These are phyloP conservation scores for Lagodon rhomboides DNA, from an alignment of 2,797 vertebrate genomes.

Conservation along the genomic window DNA sequence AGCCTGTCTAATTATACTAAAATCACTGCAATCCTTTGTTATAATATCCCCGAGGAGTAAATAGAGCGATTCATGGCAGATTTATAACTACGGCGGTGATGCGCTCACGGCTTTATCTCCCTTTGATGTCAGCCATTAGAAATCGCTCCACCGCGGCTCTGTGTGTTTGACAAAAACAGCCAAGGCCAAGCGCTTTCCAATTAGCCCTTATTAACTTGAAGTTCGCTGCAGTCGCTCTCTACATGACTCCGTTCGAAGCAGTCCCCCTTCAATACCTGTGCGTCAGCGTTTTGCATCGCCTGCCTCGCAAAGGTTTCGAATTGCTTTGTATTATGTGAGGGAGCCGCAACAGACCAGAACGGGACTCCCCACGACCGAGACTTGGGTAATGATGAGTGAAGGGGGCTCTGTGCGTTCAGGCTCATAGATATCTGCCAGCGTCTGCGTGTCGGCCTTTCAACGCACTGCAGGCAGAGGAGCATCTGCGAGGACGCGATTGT, in stretches of 20 bases:
- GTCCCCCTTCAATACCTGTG: conserved; percentile 40
- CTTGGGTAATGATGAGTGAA: conserved; percentile 52
- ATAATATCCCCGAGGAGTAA: conserved; percentile 40
- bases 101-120: conserved; percentile 50
- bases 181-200: conserved; percentile 64
- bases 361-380: conserved; percentile 41
- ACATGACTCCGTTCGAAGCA: conserved; percentile 28
- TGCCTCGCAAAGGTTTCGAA: conserved; percentile 47
- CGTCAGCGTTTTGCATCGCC: conserved; percentile 66
- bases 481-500: conserved; percentile 59
- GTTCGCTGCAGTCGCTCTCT: conserved; percentile 58
- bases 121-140: conserved; percentile 58
- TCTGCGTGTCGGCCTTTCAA: conserved; percentile 15
- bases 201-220: conserved; percentile 59
- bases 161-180: conserved; percentile 51
- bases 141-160: conserved; percentile 53
- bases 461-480: conserved; percentile 26
- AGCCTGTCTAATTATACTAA: not conserved
- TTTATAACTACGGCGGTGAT: conserved; percentile 44
- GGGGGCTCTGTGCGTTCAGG: conserved; percentile 30
- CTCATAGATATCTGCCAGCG: conserved; percentile 29
- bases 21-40: conserved; percentile 1
- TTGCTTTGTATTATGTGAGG: conserved; percentile 47
- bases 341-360: conserved; percentile 27
- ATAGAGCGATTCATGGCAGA: conserved; percentile 52